Evolutionary conservation across 2,888 invertebrate genomes (phyloP), one percentile per base, ranked within the genome.

Genomic region (Philopedon plagiatum): DNA sequence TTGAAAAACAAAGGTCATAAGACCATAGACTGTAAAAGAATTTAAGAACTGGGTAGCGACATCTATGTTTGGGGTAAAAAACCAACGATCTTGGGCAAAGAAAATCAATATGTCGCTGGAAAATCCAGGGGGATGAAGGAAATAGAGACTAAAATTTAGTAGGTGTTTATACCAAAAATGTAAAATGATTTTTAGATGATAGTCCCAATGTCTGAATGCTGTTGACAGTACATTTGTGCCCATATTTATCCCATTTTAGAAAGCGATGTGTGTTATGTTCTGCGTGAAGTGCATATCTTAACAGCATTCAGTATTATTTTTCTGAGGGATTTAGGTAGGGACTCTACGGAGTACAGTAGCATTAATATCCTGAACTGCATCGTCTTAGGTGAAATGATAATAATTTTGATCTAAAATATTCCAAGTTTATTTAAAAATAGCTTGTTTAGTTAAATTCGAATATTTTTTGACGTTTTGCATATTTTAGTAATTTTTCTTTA

Each of bases 271-370:
- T 81, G 81, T 83, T 84, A 81, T 77, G 68, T 65, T 74, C 67
- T 71, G 84, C 83, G 84, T 85, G 84, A 83, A 80, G 84, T 85
- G 85, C 84, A 84, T 85, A 86, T 83, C 29, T 85, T 84, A 85
- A 85, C 86, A 86, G 82, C 84, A 84, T 83, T 84, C 83, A 79
- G 79, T 76, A 13, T 34, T 57, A 9, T 21, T 26, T 39, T 70
- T 74, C 63, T 72, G 73, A 72, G 73, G 76, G 73, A 75, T 63
- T 15, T 7, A 51, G 49, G 49, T 49, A 13, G 13, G 29, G 15
- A 29, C 13, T 11, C 7, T 51, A 51, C 29, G 29, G 29, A 46
- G 21, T n/a, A 23, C 1, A 46, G 9, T 29, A 29, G 15, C 29
- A 51, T 29, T 51, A 51, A 51, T 29, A 51, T 51, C 51, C 51